These are phyloP conservation scores for Arothron firmamentum DNA, from an alignment of 2,113 vertebrate species.

Conservation along the genomic window DNA sequence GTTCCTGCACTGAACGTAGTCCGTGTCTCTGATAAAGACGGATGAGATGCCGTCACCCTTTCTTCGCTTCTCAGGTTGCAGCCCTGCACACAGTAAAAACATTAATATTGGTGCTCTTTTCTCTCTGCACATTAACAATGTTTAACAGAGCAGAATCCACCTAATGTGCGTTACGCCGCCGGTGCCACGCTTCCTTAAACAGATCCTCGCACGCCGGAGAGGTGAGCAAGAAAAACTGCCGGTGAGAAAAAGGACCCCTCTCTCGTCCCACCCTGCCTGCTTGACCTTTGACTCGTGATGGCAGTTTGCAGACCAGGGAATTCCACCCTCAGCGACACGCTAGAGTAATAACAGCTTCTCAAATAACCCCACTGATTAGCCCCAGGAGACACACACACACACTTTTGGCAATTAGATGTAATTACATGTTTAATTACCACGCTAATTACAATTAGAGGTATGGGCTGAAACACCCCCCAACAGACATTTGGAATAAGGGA, in stretches of 20 bases:
- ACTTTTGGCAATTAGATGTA: slow-evolving; percentile 5
- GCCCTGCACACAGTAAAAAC: no score
- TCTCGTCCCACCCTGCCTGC: neutral
- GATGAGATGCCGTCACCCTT: neutral
- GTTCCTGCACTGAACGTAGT: slow-evolving; percentile 3
- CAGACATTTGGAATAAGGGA: no score
- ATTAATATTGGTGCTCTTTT: no score
- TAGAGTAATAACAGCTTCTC: slow-evolving; percentile 18
- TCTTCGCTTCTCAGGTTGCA: neutral
- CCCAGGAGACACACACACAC: neutral
- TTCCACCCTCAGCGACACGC: slow-evolving; percentile 22
- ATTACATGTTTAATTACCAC: neutral
- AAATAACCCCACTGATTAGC: slow-evolving; percentile 23
- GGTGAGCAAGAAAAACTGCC: slow-evolving; percentile 9
- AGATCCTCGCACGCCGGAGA: no score
- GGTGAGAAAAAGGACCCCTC: slow-evolving; percentile 14
- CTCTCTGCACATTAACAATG: no score
- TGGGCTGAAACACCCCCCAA: no score
- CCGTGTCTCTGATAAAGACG: slow-evolving; percentile 26
- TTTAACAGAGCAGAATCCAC: neutral
- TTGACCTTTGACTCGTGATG: slow-evolving; percentile 35
- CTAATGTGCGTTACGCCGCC: neutral
- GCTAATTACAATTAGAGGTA: no score
- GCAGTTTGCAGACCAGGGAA: slow-evolving; percentile 38
- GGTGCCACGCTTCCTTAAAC: no score